phyloP scores from a whole-genome alignment of 2,888 invertebrate genomes.

The Amitus sp. region DNA sequence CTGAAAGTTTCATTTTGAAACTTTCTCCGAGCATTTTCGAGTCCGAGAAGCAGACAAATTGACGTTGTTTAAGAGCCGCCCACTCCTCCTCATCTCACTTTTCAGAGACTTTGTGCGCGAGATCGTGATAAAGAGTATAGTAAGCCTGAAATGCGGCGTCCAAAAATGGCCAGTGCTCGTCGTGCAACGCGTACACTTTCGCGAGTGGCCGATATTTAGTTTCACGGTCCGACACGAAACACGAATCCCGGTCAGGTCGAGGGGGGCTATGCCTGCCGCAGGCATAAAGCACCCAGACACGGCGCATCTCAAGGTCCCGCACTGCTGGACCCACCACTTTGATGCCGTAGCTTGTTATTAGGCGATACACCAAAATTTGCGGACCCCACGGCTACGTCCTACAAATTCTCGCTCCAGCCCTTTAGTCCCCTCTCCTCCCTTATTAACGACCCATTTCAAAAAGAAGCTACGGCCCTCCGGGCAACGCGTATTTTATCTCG shows the following conservation, averaged over 20 bases:
- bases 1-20: too few species aligned
- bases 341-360: conserved; percentile 56
- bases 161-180: background rate
- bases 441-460: conserved; percentile 8
- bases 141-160: background rate
- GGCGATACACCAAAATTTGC: conserved; percentile 62
- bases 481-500: conserved; percentile 3
- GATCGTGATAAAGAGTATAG: conserved; percentile 3
- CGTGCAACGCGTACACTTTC: background rate
- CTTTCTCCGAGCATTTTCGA: background rate
- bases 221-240: conserved; percentile 8
- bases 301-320: conserved; percentile 26
- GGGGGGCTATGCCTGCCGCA: conserved; percentile 8
- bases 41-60: conserved; percentile 1
- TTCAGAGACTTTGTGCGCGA: background rate
- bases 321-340: conserved; percentile 18
- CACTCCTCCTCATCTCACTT: background rate
- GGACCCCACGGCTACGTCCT: conserved; percentile 52
- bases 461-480: conserved; percentile 6
- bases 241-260: conserved; percentile 10
- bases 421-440: conserved; percentile 14
- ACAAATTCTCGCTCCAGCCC: conserved; percentile 55
- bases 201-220: conserved; percentile 9
- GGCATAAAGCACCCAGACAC: conserved; percentile 3
- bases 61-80: background rate